Percentiles rank a stretch among this genome's conserved stretches.
Evolutionary conservation across 2,888 invertebrate genomes (phyloP).

Genomic region (Acholoe squamosa): DNA sequence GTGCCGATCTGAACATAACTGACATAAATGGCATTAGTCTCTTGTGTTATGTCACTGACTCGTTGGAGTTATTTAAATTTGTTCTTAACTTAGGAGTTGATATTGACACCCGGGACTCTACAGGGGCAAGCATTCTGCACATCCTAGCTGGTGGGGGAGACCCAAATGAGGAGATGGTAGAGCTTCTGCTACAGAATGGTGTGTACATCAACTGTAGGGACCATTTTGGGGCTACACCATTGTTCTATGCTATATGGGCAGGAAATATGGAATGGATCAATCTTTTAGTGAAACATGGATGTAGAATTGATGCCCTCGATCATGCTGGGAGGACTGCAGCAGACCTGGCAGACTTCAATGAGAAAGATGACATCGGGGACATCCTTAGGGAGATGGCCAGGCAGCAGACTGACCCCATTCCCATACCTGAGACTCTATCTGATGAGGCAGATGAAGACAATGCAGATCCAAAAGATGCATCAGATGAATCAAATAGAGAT

Average conservation of each 20-base stretch:
- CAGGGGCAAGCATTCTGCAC: constrained; percentile 9
- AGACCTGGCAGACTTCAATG: background rate
- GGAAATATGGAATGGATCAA: background rate
- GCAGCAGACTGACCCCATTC: background rate
- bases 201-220: background rate
- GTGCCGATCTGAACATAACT: background rate
- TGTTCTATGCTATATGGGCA: background rate
- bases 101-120: background rate
- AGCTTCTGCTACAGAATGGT: background rate
- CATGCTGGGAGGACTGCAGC: background rate
- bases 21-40: background rate
- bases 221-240: background rate
- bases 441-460: too few species aligned
- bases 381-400: background rate
- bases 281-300: background rate
- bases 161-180: background rate
- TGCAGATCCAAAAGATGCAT: too few species aligned
- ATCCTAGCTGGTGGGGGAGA: background rate
- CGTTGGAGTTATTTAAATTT: background rate
- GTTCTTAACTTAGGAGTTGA: background rate
- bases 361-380: background rate
- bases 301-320: background rate
- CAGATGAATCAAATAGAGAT: too few species aligned
- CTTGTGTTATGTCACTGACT: background rate
- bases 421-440: too few species aligned